These are phyloP conservation scores for Emberiza fucata DNA, from an alignment of 2,113 vertebrate species.

Conservation along the genomic window DNA sequence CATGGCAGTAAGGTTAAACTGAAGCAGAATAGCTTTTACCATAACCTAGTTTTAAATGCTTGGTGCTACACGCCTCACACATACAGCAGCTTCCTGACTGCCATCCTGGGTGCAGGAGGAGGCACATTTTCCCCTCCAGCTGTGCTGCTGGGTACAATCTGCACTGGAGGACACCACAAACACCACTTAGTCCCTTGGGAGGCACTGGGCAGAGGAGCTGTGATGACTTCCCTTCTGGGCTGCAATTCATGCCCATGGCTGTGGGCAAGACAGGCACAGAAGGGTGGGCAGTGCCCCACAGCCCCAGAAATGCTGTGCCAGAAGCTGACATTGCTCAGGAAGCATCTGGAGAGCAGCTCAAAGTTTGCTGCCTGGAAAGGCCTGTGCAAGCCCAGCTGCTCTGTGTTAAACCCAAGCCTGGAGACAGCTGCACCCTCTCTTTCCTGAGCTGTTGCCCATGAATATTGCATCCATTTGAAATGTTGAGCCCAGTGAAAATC, in stretches of 20 bases:
- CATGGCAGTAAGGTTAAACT: neutral
- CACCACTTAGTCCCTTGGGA: neutral
- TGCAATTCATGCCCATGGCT: neutral
- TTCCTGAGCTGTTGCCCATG: neutral
- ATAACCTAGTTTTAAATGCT: neutral
- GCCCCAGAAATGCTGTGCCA: neutral
- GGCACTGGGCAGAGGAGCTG: fast-evolving
- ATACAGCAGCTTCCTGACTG: neutral
- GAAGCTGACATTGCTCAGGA: fast-evolving
- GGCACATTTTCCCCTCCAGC: neutral
- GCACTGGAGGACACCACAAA: neutral
- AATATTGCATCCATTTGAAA: neutral
- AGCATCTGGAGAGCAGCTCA: neutral
- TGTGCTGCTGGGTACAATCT: neutral
- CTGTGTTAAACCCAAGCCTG: neutral
- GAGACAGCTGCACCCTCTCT: neutral
- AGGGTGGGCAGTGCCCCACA: neutral
- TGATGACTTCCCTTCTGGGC: neutral
- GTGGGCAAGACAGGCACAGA: neutral
- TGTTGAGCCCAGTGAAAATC: neutral
- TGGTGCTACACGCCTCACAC: neutral
- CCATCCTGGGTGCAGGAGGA: neutral
- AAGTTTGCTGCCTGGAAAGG: neutral
- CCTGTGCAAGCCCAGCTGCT: neutral
- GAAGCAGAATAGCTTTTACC: neutral